phyloP scores from a whole-genome alignment of 2,113 vertebrate genomes.

The Salvelinus sp. region DNA sequence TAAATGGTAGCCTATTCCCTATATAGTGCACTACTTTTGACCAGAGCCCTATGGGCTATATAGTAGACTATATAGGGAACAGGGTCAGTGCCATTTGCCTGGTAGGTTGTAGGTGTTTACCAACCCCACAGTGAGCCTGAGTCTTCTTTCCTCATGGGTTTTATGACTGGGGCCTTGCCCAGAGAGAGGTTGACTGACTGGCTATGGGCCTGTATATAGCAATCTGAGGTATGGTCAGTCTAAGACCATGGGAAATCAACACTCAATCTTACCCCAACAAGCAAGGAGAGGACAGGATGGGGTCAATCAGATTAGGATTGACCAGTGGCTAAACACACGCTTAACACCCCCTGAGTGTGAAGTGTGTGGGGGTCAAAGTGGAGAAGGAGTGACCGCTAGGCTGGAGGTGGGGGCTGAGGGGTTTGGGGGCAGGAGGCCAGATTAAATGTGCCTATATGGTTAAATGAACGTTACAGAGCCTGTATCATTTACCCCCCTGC shows the following conservation, averaged over 20 bases:
- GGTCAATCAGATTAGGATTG: slow-evolving; percentile 49
- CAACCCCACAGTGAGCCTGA: no score
- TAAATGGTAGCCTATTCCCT: no score
- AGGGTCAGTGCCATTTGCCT: no score
- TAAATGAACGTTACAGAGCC: slow-evolving; percentile 55
- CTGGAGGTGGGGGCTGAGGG: slow-evolving; percentile 14
- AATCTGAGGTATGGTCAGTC: neutral
- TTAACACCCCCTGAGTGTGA: neutral
- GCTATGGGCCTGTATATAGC: neutral
- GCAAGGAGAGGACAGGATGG: slow-evolving; percentile 23
- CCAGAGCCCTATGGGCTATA: no score
- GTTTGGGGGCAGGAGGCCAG: slow-evolving; percentile 14
- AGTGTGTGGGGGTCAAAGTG: slow-evolving; percentile 35
- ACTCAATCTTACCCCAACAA: neutral
- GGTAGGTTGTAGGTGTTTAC: no score
- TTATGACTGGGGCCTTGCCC: no score
- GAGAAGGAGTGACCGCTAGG: slow-evolving; percentile 3
- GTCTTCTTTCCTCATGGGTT: no score
- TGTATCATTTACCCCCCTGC: slow-evolving; percentile 41
- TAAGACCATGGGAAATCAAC: neutral
- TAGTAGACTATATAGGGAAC: no score
- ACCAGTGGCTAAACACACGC: slow-evolving; percentile 35
- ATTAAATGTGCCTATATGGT: slow-evolving; percentile 39
- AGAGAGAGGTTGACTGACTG: neutral
- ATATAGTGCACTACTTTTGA: no score